phyloP scores from a whole-genome alignment of 2,888 invertebrate species.

The Venustoraphidia nigricollis region DNA sequence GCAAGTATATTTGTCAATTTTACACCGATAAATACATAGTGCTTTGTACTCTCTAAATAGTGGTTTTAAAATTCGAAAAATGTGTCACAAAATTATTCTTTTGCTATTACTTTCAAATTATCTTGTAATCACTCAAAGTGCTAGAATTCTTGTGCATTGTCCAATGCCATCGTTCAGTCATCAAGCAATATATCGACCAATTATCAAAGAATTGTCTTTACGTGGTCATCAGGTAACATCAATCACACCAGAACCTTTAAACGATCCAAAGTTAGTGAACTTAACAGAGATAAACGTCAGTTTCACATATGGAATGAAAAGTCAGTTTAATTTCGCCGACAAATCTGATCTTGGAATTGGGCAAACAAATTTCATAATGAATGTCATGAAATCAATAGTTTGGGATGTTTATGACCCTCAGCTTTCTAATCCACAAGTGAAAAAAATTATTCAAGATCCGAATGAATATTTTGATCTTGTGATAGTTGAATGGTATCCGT shows the following conservation, averaged over 20 bases:
- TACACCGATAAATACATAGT: no score
- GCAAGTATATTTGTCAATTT: no score
- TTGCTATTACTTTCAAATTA: neutral
- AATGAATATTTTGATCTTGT: constrained; percentile 21
- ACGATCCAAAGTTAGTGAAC: constrained; percentile 11
- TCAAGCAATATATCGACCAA: constrained; percentile 14
- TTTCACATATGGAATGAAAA: constrained; percentile 9
- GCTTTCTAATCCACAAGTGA: constrained; percentile 9
- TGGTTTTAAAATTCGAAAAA: no score
- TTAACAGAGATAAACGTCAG: constrained; percentile 14
- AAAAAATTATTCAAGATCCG: constrained; percentile 18
- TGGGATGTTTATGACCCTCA: constrained; percentile 1
- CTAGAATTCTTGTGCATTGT: constrained; percentile 15
- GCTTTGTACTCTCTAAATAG: no score
- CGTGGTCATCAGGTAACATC: constrained; percentile 15
- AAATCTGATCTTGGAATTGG: constrained; percentile 6
- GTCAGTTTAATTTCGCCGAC: constrained; percentile 7
- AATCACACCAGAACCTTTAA: constrained; percentile 14
- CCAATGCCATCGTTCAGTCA: constrained; percentile 16
- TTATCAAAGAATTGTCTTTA: constrained; percentile 12
- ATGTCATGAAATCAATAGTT: constrained; percentile 1
- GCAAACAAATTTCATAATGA: constrained; percentile 7
- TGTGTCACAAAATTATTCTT: neutral
- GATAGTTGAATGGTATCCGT: constrained; percentile 19
- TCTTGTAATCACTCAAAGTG: constrained; percentile 3